Conservation (phyloP, 2,797 vertebrate genomes). For the Octomys mimax region DNA sequence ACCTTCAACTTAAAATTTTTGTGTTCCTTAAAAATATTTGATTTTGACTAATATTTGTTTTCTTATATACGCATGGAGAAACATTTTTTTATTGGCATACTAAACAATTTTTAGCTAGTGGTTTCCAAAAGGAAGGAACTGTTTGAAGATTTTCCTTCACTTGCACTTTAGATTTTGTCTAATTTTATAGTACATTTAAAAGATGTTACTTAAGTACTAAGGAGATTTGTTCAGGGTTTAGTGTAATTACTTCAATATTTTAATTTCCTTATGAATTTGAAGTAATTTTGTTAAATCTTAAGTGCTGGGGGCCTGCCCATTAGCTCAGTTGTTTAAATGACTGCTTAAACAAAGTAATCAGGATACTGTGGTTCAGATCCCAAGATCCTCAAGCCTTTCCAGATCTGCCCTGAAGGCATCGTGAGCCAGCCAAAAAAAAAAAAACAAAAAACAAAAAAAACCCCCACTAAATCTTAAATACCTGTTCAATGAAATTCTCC, state of each 20-base stretch:
- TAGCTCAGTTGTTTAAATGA: too few species aligned
- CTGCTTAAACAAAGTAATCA: too few species aligned
- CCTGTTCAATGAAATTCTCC: not conserved
- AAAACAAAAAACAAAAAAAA: too few species aligned
- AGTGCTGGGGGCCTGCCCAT: not conserved
- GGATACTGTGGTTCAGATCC: too few species aligned
- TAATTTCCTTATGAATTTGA: slow-evolving; percentile 60
- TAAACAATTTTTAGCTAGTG: not conserved
- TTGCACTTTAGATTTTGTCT: slow-evolving; percentile 19
- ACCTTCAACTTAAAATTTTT: not conserved
- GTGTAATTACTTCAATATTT: slow-evolving; percentile 24
- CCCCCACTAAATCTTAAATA: not conserved
- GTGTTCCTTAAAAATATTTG: slow-evolving; percentile 39
- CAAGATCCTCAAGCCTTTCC: too few species aligned
- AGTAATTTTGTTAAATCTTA: slow-evolving; percentile 18
- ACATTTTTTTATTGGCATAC: not conserved
- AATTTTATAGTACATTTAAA: slow-evolving; percentile 17
- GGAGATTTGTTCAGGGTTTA: not conserved
- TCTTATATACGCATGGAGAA: not conserved
- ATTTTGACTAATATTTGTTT: not conserved
- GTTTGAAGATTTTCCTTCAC: slow-evolving; percentile 11
- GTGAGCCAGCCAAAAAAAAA: too few species aligned
- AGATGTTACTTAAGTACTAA: slow-evolving; percentile 16
- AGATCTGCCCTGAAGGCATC: too few species aligned
- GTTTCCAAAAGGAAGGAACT: slow-evolving; percentile 25